Conservation (phyloP, 2,113 vertebrate genomes). For the Proterorhinus semilunaris region DNA sequence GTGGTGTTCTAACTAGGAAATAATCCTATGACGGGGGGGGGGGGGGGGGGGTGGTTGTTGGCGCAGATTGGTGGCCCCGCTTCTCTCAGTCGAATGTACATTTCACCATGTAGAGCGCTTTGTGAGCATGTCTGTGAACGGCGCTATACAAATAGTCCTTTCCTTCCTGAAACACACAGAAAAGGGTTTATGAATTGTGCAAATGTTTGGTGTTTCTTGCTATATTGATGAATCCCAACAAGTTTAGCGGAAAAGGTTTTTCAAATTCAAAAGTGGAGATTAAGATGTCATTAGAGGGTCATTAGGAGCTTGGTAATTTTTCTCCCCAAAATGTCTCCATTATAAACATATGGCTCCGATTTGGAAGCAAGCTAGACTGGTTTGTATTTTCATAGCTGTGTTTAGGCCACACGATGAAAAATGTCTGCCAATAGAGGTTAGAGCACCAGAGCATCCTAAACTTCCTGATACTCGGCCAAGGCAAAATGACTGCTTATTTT, state of each 20-base stretch:
- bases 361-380: conserved; percentile 23
- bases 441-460: conserved; percentile 6
- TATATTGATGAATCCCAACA: conserved; percentile 26
- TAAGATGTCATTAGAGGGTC: conserved; percentile 18
- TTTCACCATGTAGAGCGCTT: no score
- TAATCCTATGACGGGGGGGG: no score
- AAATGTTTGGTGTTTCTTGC: background rate
- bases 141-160: no score
- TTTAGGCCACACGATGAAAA: conserved; percentile 24
- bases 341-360: conserved; percentile 26
- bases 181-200: no score
- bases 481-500: conserved; percentile 4
- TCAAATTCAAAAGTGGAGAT: conserved; percentile 18
- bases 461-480: conserved; percentile 7
- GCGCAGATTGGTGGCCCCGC: no score
- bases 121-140: no score
- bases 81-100: no score
- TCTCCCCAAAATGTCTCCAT: conserved; percentile 3
- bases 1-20: no score
- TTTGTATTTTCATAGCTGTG: conserved; percentile 12
- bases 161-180: no score
- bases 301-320: conserved; percentile 21
- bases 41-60: no score
- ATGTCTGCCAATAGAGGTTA: conserved; percentile 7
- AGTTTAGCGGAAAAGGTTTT: conserved; percentile 19